Evolutionary conservation across 2,888 invertebrate genomes (phyloP).

Genomic region (Germaria angustata): DNA sequence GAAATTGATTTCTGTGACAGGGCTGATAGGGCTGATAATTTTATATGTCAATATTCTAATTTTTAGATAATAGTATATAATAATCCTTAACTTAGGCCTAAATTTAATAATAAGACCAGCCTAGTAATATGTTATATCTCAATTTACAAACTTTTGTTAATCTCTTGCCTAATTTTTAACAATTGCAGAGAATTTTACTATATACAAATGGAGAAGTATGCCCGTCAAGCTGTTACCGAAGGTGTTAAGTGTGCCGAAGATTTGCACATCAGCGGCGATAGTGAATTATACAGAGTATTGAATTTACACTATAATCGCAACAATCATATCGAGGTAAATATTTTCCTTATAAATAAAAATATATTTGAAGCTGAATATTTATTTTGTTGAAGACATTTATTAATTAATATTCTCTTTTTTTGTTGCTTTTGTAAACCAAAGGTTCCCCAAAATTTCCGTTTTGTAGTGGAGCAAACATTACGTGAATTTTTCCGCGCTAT

Average conservation of each 20-base stretch:
- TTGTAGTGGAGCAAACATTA: slow-evolving; percentile 97
- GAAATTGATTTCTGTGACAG: too few relatives aligned
- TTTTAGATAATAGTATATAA: too few relatives aligned
- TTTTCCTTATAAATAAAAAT: slow-evolving; percentile 1
- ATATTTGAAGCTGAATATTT: too few relatives aligned
- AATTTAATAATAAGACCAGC: background rate
- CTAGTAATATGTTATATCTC: background rate
- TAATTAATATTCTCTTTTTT: slow-evolving; percentile 47
- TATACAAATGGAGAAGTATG: slow-evolving; percentile 99
- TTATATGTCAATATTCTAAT: too few relatives aligned
- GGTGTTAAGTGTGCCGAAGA: slow-evolving; percentile 96
- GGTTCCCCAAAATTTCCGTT: slow-evolving; percentile 98
- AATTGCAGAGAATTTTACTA: slow-evolving; percentile 98
- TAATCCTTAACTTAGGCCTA: background rate
- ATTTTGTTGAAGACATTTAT: background rate
- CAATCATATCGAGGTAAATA: slow-evolving; percentile 81
- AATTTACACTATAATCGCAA: slow-evolving; percentile 99
- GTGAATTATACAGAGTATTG: slow-evolving; percentile 97
- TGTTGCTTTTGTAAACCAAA: slow-evolving; percentile 79
- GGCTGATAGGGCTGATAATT: too few relatives aligned
- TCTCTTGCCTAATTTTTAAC: background rate
- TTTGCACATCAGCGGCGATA: slow-evolving; percentile 95
- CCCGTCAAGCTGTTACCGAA: slow-evolving; percentile 98
- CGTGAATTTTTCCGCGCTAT: slow-evolving; percentile 99
- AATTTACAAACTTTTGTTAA: background rate